These are phyloP conservation scores for Brachyptera risi DNA, from an alignment of 2,888 invertebrate genomes.

Conservation along the genomic window DNA sequence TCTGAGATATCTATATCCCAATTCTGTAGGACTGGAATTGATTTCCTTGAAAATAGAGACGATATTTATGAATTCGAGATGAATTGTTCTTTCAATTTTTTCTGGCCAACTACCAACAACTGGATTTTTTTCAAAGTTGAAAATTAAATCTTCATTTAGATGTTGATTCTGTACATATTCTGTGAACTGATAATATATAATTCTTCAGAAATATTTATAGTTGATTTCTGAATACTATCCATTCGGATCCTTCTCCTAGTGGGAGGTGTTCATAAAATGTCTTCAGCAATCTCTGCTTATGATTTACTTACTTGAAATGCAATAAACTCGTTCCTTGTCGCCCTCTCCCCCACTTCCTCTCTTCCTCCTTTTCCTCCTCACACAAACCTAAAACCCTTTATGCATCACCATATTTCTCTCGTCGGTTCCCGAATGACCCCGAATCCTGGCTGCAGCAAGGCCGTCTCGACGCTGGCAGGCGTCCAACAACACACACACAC, in stretches of 20 bases:
- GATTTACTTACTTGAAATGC: constrained; percentile 12
- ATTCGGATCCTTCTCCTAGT: not conserved
- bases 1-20: no score
- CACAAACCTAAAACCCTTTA: not conserved
- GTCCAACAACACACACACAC: not conserved
- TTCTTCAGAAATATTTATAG: no score
- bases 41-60: no score
- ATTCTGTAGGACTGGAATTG: no score
- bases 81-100: no score
- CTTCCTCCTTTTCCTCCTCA: not conserved
- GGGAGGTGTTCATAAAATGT: not conserved
- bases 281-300: constrained; percentile 2
- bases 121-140: no score
- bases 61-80: no score
- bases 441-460: not conserved
- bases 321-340: constrained; percentile 9
- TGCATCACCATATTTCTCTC: constrained; percentile 12
- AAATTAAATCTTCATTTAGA: no score
- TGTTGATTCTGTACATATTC: no score
- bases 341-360: not conserved
- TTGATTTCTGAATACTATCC: no score
- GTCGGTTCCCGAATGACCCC: constrained; percentile 11
- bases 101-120: no score
- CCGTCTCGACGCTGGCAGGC: constrained; percentile 8
- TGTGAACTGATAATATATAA: no score